phyloP scores from a whole-genome alignment of 2,797 vertebrate genomes.

The Trachops cirrhosus region DNA sequence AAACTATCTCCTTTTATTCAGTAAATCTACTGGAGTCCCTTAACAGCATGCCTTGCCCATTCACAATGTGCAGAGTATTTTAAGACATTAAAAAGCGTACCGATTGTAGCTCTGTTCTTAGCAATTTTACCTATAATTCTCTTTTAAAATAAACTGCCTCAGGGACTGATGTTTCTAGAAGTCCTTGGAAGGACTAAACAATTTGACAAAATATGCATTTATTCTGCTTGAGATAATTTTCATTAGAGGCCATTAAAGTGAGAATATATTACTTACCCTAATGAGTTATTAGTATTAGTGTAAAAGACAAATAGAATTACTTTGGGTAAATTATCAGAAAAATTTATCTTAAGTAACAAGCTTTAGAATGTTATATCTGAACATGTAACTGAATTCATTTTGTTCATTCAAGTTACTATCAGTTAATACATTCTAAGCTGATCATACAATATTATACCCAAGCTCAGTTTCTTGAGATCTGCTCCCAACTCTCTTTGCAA shows the following conservation, averaged over 20 bases:
- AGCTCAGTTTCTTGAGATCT: slow-evolving; percentile 13
- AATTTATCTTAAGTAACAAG: slow-evolving; percentile 24
- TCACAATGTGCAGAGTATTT: not conserved
- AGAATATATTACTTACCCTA: not conserved
- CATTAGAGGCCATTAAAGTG: not conserved
- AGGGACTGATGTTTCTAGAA: not conserved
- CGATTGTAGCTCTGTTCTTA: not conserved
- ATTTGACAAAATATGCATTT: not conserved
- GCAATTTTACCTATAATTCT: not conserved
- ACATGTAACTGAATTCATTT: slow-evolving; percentile 18
- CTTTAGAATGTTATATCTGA: slow-evolving; percentile 10
- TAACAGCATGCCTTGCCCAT: not conserved
- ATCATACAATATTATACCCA: slow-evolving; percentile 16
- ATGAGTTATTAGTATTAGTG: not conserved
- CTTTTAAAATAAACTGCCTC: slow-evolving; percentile 2
- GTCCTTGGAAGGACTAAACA: not conserved
- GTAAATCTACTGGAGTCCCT: not conserved
- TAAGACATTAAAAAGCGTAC: not conserved
- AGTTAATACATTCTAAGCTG: not conserved
- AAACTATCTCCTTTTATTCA: not conserved
- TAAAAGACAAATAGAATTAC: not conserved
- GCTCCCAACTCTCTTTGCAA: not conserved
- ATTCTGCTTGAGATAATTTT: not conserved
- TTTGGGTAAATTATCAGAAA: slow-evolving; percentile 15
- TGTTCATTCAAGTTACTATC: slow-evolving; percentile 27